phyloP scores from a whole-genome alignment of 2,888 invertebrate genomes.

The Drosophila melanosoma region DNA sequence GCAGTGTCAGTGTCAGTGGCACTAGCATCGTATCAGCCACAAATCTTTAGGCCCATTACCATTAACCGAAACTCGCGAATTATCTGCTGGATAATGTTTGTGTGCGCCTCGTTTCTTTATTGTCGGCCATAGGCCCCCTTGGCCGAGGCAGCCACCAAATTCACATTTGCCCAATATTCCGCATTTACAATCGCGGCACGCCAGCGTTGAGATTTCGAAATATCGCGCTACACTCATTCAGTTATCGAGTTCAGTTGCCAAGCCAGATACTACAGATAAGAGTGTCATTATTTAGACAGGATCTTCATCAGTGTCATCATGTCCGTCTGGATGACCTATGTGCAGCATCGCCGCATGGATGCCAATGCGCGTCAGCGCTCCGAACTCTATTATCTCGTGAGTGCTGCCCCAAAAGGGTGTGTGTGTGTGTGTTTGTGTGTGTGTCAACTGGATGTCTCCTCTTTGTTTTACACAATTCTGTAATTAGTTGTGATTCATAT shows the following conservation, averaged over 20 bases:
- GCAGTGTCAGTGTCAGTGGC: slow-evolving; percentile 29
- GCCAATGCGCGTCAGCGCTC: slow-evolving; percentile 74
- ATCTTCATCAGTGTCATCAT: slow-evolving; percentile 73
- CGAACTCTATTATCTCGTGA: slow-evolving; percentile 85
- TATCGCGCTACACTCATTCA: slow-evolving; percentile 4
- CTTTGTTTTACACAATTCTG: neutral
- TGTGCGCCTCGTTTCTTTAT: slow-evolving; percentile 33
- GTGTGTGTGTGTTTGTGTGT: neutral
- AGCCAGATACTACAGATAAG: neutral
- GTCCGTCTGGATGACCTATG: slow-evolving; percentile 88
- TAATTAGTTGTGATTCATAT: neutral
- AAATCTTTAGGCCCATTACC: slow-evolving; percentile 61
- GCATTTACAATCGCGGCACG: slow-evolving; percentile 31
- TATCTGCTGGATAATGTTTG: slow-evolving; percentile 52
- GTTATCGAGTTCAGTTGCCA: neutral
- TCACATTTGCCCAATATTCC: slow-evolving; percentile 17
- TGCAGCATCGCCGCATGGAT: slow-evolving; percentile 84
- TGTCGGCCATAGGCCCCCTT: slow-evolving; percentile 14
- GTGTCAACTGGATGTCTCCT: neutral
- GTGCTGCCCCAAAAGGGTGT: slow-evolving; percentile 54
- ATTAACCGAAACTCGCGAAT: slow-evolving; percentile 40
- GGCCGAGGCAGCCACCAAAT: slow-evolving; percentile 5
- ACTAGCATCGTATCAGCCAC: slow-evolving; percentile 18
- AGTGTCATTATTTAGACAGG: slow-evolving; percentile 27
- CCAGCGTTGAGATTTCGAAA: slow-evolving; percentile 5